These are phyloP conservation scores for Micronycteris hirsuta DNA, from an alignment of 2,113 vertebrate species.

Conservation along the genomic window DNA sequence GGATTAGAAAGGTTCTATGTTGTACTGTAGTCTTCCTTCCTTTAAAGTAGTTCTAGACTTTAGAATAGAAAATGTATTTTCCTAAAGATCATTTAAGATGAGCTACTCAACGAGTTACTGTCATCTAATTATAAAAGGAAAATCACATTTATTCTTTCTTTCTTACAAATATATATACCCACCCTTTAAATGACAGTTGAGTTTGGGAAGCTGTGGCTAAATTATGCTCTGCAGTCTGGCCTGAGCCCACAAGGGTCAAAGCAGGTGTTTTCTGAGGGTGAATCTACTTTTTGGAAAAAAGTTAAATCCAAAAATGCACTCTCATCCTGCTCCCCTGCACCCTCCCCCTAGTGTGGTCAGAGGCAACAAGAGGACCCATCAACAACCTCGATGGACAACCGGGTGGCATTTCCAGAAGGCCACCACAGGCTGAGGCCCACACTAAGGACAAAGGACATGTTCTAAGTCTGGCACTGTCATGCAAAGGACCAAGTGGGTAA, in stretches of 20 bases:
- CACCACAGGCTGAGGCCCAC: background rate
- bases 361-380: background rate
- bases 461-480: background rate
- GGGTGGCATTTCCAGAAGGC: background rate
- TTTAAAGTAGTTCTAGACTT: background rate
- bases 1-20: background rate
- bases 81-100: background rate
- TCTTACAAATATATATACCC: background rate
- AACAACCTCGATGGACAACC: background rate
- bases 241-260: background rate
- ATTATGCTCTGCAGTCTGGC: background rate
- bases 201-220: background rate
- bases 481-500: background rate
- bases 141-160: background rate
- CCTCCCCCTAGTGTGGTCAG: background rate
- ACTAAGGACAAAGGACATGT: fast-evolving
- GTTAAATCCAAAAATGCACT: background rate
- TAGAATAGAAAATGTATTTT: background rate
- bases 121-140: background rate
- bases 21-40: background rate
- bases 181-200: background rate
- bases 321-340: background rate
- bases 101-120: background rate
- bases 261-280: background rate
- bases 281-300: background rate